phyloP scores from a whole-genome alignment of 2,797 vertebrate genomes.

The Gambusia yucatana region DNA sequence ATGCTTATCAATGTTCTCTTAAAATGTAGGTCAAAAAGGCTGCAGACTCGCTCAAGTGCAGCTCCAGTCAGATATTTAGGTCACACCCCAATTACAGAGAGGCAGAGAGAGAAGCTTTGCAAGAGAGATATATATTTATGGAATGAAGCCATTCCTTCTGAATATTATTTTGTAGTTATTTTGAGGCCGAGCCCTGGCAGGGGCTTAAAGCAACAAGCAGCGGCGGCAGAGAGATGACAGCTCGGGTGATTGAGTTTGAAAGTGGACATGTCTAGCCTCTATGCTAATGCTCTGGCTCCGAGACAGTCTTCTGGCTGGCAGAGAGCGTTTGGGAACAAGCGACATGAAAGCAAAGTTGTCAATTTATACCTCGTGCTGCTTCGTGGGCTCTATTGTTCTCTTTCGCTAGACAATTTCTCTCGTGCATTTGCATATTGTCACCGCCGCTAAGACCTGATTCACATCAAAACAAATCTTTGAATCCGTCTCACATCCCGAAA shows the following conservation, averaged over 20 bases:
- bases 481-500: slow-evolving; percentile 31
- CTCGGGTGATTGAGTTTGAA: slow-evolving; percentile 69
- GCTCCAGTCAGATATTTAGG: slow-evolving; percentile 81
- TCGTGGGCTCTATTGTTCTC: slow-evolving; percentile 19
- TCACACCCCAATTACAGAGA: slow-evolving; percentile 82
- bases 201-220: slow-evolving; percentile 69
- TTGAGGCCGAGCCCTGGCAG: slow-evolving; percentile 50
- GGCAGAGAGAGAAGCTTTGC: slow-evolving; percentile 74
- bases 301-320: slow-evolving; percentile 71
- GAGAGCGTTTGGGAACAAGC: slow-evolving; percentile 35
- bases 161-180: slow-evolving; percentile 69
- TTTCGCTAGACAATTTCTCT: slow-evolving; percentile 7
- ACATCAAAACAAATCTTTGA: slow-evolving; percentile 39
- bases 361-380: slow-evolving; percentile 17
- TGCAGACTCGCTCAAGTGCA: slow-evolving; percentile 79
- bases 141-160: slow-evolving; percentile 71
- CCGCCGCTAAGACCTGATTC: slow-evolving; percentile 16
- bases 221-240: slow-evolving; percentile 63
- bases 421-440: slow-evolving; percentile 37
- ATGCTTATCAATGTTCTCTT: slow-evolving; percentile 72
- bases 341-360: slow-evolving; percentile 33
- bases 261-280: slow-evolving; percentile 80
- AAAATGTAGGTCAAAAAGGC: slow-evolving; percentile 84
- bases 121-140: slow-evolving; percentile 73
- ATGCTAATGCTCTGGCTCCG: slow-evolving; percentile 80